Conservation (phyloP, 2,113 vertebrate genomes). For the Pituophis catenifer region DNA sequence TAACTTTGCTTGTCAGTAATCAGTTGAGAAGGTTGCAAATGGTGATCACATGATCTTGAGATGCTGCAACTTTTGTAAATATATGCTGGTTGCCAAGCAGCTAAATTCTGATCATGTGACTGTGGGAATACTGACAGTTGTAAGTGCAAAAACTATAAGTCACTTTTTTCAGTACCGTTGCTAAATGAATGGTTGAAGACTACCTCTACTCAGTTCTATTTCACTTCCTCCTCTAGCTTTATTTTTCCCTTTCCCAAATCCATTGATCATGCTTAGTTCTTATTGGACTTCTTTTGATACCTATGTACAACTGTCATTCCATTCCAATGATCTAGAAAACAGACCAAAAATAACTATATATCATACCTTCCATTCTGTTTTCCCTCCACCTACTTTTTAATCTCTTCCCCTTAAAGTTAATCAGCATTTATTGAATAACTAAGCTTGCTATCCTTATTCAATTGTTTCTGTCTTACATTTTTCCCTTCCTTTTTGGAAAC, state of each 20-base stretch:
- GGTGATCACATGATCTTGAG: too few species aligned
- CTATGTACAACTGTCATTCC: background rate
- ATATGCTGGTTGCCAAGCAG: too few species aligned
- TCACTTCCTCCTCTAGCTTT: background rate
- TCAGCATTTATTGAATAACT: background rate
- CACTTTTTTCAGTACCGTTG: too few species aligned
- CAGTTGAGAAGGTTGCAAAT: too few species aligned
- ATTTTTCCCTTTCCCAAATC: background rate
- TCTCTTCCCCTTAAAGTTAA: background rate
- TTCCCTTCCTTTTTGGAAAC: background rate
- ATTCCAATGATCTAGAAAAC: background rate
- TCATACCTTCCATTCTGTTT: background rate
- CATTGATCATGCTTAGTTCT: background rate
- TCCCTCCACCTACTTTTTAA: background rate
- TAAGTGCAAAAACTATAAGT: too few species aligned
- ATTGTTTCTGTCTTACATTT: background rate
- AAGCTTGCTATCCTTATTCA: background rate
- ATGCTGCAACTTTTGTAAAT: too few species aligned
- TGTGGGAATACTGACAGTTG: too few species aligned
- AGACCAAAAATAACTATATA: background rate
- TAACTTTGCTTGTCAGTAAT: too few species aligned
- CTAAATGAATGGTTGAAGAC: too few species aligned
- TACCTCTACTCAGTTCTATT: background rate
- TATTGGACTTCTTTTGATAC: background rate
- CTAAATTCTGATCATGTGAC: too few species aligned